Evolutionary conservation across 30 jellyfish, hydroid and myxozoan species (phyloP).

Genomic region (Catostylus mosaicus): DNA sequence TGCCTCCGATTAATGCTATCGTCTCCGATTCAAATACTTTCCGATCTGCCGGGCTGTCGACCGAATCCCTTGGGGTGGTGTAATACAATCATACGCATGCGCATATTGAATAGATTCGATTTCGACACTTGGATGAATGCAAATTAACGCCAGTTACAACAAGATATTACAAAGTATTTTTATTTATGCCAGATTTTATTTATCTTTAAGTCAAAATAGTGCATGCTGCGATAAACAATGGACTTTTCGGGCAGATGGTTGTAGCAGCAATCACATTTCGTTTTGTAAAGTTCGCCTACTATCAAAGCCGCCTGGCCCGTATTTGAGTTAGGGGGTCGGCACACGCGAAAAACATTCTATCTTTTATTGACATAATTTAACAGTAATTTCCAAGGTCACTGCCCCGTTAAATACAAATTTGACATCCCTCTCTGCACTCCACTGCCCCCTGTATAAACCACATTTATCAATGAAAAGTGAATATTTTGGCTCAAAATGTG

Average conservation of each 20-base stretch:
- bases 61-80: constrained; percentile 82
- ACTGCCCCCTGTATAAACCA: constrained; percentile 8
- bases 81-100: constrained; percentile 76
- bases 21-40: constrained; percentile 43
- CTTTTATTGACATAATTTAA: constrained; percentile 8
- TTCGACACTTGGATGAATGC: constrained; percentile 25
- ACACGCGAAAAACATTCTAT: not conserved
- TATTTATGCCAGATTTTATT: constrained; percentile 38
- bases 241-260: constrained; percentile 74
- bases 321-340: constrained; percentile 35
- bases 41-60: constrained; percentile 61
- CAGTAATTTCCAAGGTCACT: not conserved
- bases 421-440: not conserved
- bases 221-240: constrained; percentile 55
- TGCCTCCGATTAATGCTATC: no score
- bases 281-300: constrained; percentile 20
- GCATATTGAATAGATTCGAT: constrained; percentile 37
- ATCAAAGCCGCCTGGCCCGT: constrained; percentile 57
- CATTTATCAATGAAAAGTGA: not conserved
- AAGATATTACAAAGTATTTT: constrained; percentile 52
- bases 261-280: constrained; percentile 56
- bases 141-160: constrained; percentile 27
- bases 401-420: constrained; percentile 1
- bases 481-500: not conserved
- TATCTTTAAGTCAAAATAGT: constrained; percentile 39